phyloP scores from a whole-genome alignment of 1,140 invertebrate genomes.

The Hestina assimilis region DNA sequence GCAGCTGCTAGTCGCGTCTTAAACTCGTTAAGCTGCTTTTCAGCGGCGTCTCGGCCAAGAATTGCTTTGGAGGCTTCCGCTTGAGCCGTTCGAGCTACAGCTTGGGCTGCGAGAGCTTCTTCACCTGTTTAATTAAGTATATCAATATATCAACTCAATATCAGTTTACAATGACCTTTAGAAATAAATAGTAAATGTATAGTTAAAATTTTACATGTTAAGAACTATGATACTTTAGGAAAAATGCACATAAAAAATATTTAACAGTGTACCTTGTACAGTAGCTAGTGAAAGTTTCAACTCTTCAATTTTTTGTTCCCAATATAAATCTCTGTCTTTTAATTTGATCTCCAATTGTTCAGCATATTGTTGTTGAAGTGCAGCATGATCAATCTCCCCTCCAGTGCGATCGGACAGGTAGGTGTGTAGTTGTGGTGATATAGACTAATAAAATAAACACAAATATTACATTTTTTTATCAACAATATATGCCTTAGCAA shows the following conservation, averaged over 20 bases:
- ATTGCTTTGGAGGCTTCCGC: conserved; percentile 54
- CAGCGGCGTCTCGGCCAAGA: conserved; percentile 49
- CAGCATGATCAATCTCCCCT: conserved; percentile 55
- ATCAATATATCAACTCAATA: background rate
- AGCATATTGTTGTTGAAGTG: conserved; percentile 60
- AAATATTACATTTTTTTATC: no score
- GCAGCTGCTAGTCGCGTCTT: conserved; percentile 52
- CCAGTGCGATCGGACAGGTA: conserved; percentile 67
- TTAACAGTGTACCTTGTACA: conserved; percentile 65
- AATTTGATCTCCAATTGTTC: conserved; percentile 61
- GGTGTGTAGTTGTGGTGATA: conserved; percentile 68
- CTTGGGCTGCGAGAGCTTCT: conserved; percentile 77
- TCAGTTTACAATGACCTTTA: no score
- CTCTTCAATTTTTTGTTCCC: conserved; percentile 69
- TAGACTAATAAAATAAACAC: conserved; percentile 48
- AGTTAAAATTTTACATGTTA: no score
- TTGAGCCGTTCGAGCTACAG: conserved; percentile 69
- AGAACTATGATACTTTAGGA: background rate
- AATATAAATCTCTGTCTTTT: conserved; percentile 57
- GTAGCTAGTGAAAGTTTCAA: conserved; percentile 58
- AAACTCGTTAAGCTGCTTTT: conserved; percentile 51
- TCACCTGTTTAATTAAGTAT: conserved; percentile 47
- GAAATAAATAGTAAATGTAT: no score
- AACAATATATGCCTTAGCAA: background rate
- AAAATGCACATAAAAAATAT: no score